These are phyloP conservation scores for Eupithecia subfuscata DNA, from an alignment of 2,888 invertebrate species.

Conservation along the genomic window DNA sequence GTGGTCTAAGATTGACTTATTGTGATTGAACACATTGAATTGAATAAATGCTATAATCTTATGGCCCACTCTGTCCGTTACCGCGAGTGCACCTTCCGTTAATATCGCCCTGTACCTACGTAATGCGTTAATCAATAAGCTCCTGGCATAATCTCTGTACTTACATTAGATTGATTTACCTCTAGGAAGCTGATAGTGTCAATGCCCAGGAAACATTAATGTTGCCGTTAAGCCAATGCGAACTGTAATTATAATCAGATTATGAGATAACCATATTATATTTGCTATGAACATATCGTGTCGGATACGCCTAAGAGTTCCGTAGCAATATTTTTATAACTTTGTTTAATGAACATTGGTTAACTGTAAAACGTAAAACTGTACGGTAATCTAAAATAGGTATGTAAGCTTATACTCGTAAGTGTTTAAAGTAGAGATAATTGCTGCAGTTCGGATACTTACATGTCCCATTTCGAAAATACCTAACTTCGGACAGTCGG, in stretches of 20 bases:
- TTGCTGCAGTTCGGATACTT: no score
- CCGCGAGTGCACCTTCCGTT: background rate
- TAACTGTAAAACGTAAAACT: no score
- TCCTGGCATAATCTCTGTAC: conserved; percentile 38
- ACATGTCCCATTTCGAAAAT: no score
- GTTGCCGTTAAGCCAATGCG: background rate
- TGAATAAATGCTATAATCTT: no score
- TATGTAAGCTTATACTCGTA: no score
- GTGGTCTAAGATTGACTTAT: no score
- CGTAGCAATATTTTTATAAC: background rate
- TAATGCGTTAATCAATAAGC: conserved; percentile 30
- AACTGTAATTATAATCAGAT: conserved; percentile 15
- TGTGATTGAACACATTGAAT: no score
- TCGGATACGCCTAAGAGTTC: background rate
- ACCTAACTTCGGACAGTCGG: no score
- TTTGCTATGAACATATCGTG: background rate
- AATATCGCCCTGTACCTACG: background rate
- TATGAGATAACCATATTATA: conserved; percentile 2
- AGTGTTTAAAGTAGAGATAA: no score
- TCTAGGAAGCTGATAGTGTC: conserved; percentile 38
- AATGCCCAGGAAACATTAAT: conserved; percentile 26
- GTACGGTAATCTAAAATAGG: no score
- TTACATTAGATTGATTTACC: conserved; percentile 45
- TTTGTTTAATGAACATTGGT: background rate
- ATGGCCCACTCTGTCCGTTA: background rate